Evolutionary conservation across 2,797 vertebrate genomes (phyloP).

Genomic region (Hyperoplus lanceolatus): DNA sequence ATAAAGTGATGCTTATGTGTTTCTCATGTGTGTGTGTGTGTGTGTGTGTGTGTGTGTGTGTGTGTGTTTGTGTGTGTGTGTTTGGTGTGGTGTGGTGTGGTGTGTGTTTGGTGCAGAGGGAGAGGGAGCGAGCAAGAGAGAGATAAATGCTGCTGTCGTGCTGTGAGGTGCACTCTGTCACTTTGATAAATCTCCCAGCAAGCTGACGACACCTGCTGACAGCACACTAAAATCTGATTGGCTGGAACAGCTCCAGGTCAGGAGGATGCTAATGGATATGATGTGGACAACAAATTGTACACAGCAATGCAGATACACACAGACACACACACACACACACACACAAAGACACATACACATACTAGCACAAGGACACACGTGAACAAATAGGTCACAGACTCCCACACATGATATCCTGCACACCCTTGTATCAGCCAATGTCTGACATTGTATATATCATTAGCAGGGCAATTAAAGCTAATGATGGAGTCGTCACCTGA

Average conservation of each 20-base stretch:
- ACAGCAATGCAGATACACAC: constrained; percentile 37
- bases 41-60: constrained; percentile 14
- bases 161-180: constrained; percentile 77
- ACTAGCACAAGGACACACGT: constrained; percentile 24
- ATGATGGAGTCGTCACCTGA: constrained; percentile 58
- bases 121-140: constrained; percentile 49
- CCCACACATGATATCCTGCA: constrained; percentile 3
- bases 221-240: constrained; percentile 81
- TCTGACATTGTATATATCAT: constrained; percentile 66
- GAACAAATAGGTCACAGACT: constrained; percentile 41
- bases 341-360: constrained; percentile 18
- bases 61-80: constrained; percentile 10
- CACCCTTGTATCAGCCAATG: constrained; percentile 5
- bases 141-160: constrained; percentile 83
- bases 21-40: constrained; percentile 25
- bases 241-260: constrained; percentile 79
- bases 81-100: constrained; percentile 3
- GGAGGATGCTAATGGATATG: constrained; percentile 79
- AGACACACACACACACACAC: constrained; percentile 32
- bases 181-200: constrained; percentile 86
- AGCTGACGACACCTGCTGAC: constrained; percentile 86
- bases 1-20: constrained; percentile 51
- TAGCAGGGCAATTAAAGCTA: constrained; percentile 64
- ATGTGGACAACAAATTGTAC: constrained; percentile 78
- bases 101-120: constrained; percentile 18